These are phyloP conservation scores for Nezara viridula DNA, from an alignment of 2,888 invertebrate genomes.

Conservation along the genomic window DNA sequence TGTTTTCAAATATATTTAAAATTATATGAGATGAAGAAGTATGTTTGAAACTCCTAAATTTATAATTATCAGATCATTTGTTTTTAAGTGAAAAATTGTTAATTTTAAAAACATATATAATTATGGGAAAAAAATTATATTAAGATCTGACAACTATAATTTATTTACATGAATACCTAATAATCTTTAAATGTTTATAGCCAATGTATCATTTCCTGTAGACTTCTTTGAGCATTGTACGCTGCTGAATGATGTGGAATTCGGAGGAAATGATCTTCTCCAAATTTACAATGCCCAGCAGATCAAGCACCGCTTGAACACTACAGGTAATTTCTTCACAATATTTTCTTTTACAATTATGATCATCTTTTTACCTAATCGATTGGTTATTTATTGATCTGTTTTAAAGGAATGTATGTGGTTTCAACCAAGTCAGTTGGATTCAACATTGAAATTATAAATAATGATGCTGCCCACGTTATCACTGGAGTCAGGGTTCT, in stretches of 20 bases:
- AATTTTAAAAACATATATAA: neutral
- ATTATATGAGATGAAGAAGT: too few relatives aligned
- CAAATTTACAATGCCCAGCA: conserved; percentile 96
- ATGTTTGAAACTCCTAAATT: neutral
- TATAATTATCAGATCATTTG: conserved; percentile 44
- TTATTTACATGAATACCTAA: conserved; percentile 20
- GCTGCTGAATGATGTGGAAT: conserved; percentile 92
- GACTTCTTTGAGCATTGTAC: conserved; percentile 98
- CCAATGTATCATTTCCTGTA: conserved; percentile 86
- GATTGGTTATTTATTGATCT: neutral
- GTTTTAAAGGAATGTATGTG: conserved; percentile 85
- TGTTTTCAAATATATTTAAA: too few relatives aligned
- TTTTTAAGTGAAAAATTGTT: neutral
- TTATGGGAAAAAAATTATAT: neutral
- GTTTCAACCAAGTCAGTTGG: conserved; percentile 93
- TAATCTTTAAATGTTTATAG: conserved; percentile 67
- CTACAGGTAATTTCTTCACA: conserved; percentile 69
- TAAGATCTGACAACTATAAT: conserved; percentile 29
- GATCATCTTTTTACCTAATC: neutral
- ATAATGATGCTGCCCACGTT: conserved; percentile 88
- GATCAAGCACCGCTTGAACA: conserved; percentile 90
- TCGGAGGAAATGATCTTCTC: conserved; percentile 93
- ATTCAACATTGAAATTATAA: conserved; percentile 88
- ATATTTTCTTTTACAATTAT: neutral
- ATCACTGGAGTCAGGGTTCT: conserved; percentile 90